Percentiles rank a stretch among this genome's conserved stretches.
phyloP scores from a whole-genome alignment of 2,113 vertebrate genomes.

The Brienomyrus brachyistius region DNA sequence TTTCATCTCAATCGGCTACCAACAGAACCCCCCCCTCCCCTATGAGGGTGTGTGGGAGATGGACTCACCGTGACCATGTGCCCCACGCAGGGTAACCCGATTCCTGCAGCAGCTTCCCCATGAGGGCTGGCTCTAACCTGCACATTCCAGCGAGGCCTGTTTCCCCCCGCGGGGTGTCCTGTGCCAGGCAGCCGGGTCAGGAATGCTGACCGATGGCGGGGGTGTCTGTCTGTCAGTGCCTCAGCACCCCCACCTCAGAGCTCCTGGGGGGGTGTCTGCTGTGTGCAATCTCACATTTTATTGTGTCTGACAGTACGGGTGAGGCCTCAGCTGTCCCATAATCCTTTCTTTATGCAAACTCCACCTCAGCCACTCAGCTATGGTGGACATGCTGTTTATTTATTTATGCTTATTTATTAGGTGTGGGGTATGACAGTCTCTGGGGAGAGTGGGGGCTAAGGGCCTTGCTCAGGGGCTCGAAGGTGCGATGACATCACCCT shows the following conservation, averaged over 20 bases:
- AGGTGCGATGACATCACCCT: neutral
- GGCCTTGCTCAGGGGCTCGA: neutral
- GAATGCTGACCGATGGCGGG: neutral
- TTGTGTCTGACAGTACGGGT: neutral
- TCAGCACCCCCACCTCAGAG: neutral
- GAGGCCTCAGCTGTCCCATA: neutral
- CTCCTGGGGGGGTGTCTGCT: neutral
- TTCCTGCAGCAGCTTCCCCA: neutral
- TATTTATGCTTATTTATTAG: neutral
- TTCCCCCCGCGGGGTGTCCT: neutral
- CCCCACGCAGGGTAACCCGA: neutral
- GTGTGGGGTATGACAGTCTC: neutral
- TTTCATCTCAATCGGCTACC: neutral
- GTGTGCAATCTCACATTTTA: neutral
- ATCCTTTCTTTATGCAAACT: neutral
- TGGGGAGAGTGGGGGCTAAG: neutral
- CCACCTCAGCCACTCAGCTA: neutral
- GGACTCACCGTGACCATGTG: neutral
- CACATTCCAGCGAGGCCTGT: neutral
- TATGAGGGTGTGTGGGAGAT: neutral
- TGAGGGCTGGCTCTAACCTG: neutral
- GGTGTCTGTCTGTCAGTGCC: neutral
- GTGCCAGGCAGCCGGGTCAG: neutral
- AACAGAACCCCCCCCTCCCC: neutral
- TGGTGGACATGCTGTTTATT: neutral